Evolutionary conservation across 2,113 vertebrate genomes (phyloP).

Genomic region (Tachysurus fulvidraco): DNA sequence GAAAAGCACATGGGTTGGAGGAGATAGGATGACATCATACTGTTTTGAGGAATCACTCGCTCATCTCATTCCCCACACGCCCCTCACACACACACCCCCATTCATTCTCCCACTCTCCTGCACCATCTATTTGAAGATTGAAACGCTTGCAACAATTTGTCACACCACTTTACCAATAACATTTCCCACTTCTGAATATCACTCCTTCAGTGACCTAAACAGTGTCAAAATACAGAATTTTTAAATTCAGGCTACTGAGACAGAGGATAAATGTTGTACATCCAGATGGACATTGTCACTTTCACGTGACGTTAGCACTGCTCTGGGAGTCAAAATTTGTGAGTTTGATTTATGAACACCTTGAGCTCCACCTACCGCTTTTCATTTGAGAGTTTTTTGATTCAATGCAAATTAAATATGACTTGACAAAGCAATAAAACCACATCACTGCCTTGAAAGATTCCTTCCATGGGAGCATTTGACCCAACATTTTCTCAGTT

Average conservation of each 20-base stretch:
- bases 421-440: not conserved
- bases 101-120: not conserved
- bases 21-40: conserved; percentile 40
- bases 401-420: not conserved
- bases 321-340: not conserved
- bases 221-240: not conserved
- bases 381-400: not conserved
- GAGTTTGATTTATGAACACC: not conserved
- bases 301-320: not conserved
- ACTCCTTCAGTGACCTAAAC: not conserved
- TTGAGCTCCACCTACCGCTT: not conserved
- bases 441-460: not conserved
- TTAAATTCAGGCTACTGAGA: not conserved
- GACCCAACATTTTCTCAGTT: not conserved
- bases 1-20: conserved; percentile 39
- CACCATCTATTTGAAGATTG: not conserved
- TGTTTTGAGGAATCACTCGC: conserved; percentile 38
- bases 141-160: not conserved
- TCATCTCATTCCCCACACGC: conserved; percentile 19
- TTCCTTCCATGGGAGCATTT: not conserved
- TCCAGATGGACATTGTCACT: not conserved
- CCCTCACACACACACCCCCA: not conserved
- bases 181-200: not conserved
- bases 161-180: conserved; percentile 16
- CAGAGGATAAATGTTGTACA: not conserved